Evolutionary conservation across 2,888 invertebrate genomes (phyloP), one percentile per base, ranked within the genome.

Genomic region (Hoplodrina blanda): DNA sequence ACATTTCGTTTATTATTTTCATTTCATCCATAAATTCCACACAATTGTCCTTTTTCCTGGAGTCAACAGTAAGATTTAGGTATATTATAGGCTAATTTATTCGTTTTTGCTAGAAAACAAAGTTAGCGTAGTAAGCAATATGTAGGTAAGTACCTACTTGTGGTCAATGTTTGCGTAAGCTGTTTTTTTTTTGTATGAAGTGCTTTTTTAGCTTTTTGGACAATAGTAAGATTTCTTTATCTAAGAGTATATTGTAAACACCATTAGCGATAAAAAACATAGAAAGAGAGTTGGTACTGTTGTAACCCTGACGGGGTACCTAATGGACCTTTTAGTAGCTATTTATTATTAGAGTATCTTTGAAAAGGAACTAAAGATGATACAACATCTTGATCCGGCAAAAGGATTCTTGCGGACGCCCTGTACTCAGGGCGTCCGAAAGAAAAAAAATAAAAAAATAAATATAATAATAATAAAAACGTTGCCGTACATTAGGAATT

Each of bases 1-100:
- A 25, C 17, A 67, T 61, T 75, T 61, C 49, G 59, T 75, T 71
- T 71, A 63, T 83, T 70, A 41, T 41, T 70, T 83, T 69, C 65
- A 74, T 75, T 74, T 57, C 46, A 17, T 33, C 52, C 63, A 82
- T 82, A 78, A 78, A 78, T 82, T 66, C 20, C n/a, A 72, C 33
- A 67, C 66, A 62, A 67, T 72, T 49, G 69, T 44, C 53, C 63
- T 57, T n/a, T 63, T 59, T 61, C 67, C 50, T 63, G 60, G 66
- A 71, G 79, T 69, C 63, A 64, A 62, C 74, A 67, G 59, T 66
- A 50, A 69, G 62, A 72, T 46, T 46, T 83, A 37, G 37, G 37
- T 37, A 66, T 70, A 77, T 76, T 75, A 62, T 37, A 62, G 53
- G 10, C 60, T 68, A 83, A 85, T 80, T 80, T 83, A 83, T 83